A percentile compares a stretch with the other conserved stretches of the same genome.
Evolutionary conservation across 2,113 vertebrate species (phyloP).

Genomic region (Clinocottus analis): DNA sequence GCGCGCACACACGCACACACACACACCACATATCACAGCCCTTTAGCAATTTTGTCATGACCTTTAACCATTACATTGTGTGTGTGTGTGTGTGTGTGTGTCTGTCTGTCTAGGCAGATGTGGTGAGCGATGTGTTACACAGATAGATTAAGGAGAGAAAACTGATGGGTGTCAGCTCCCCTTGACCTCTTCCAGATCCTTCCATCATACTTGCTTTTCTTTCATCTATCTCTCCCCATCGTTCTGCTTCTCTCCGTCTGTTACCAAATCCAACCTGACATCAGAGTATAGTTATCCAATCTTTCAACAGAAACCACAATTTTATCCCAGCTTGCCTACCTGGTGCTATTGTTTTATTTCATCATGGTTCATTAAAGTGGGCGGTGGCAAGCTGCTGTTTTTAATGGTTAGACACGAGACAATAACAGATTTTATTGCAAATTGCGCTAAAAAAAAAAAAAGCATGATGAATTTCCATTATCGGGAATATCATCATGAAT

Average conservation of each 20-base stretch:
- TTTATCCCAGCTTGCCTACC: too few relatives aligned
- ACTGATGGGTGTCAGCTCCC: conserved; percentile 71
- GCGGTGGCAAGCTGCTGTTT: not conserved
- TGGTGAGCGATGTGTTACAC: conserved; percentile 53
- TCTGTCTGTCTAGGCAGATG: conserved; percentile 35
- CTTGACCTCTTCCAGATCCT: conserved; percentile 66
- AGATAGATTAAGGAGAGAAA: conserved; percentile 63
- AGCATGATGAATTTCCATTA: too few relatives aligned
- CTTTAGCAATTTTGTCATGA: conserved; percentile 47
- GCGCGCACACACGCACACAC: conserved; percentile 1
- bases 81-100: conserved; percentile 4
- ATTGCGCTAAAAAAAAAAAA: not conserved
- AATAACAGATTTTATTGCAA: not conserved
- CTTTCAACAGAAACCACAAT: not conserved
- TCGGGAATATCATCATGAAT: too few relatives aligned
- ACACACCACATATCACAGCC: conserved; percentile 34
- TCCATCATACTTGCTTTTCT: conserved; percentile 52
- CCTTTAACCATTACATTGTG: conserved; percentile 42
- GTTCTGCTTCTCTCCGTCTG: not conserved
- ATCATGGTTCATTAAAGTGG: too few relatives aligned
- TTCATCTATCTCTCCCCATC: conserved; percentile 18
- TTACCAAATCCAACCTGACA: conserved; percentile 4
- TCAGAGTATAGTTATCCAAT: not conserved
- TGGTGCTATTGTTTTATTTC: too few relatives aligned
- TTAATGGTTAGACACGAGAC: not conserved